Evolutionary conservation across 2,797 vertebrate genomes (phyloP).

Genomic region (Hypotaenidia okinawae): DNA sequence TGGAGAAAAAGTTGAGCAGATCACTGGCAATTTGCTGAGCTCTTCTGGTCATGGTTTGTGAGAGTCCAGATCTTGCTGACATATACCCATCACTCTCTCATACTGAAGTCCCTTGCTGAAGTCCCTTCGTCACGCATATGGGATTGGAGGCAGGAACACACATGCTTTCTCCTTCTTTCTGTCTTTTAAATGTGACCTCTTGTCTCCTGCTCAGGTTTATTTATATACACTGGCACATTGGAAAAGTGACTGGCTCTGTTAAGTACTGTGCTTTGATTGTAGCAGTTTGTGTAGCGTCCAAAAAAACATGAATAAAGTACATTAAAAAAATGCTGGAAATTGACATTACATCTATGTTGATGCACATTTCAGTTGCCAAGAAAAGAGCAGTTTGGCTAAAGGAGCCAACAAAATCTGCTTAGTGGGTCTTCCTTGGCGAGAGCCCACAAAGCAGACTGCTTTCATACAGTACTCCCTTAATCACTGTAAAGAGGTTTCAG

Average conservation of each 20-base stretch:
- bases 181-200: neutral
- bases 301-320: conserved; percentile 9
- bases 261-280: conserved; percentile 23
- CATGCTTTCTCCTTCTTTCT: neutral
- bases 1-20: neutral
- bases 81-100: neutral
- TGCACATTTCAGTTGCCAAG: conserved; percentile 19
- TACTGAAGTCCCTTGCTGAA: neutral
- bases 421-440: conserved; percentile 53
- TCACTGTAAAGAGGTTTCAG: conserved; percentile 64
- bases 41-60: neutral
- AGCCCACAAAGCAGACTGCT: conserved; percentile 53
- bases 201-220: conserved; percentile 6
- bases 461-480: conserved; percentile 55
- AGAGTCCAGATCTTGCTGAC: neutral
- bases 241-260: neutral
- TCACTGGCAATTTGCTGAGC: neutral
- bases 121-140: neutral
- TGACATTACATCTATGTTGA: conserved; percentile 26
- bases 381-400: conserved; percentile 66
- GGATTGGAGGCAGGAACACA: neutral
- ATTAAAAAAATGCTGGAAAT: neutral
- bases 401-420: conserved; percentile 59
- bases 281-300: neutral
- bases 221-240: neutral